phyloP scores from a whole-genome alignment of 2,113 vertebrate species.

The Romanogobio albipinnatus region DNA sequence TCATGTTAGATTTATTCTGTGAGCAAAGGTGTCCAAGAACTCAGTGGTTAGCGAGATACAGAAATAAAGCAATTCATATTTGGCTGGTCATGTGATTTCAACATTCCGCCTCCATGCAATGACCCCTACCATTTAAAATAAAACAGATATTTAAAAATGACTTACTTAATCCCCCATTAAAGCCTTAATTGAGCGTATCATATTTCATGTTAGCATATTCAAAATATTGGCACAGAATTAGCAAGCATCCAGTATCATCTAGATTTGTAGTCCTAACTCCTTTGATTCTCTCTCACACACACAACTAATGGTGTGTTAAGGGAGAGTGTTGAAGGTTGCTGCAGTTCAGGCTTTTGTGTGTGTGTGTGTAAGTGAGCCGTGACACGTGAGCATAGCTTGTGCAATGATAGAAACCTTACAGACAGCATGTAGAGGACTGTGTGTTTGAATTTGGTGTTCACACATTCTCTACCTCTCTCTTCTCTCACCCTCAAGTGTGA shows the following conservation, averaged over 20 bases:
- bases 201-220: background rate
- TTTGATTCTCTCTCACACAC: background rate
- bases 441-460: background rate
- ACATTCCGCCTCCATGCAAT: too few relatives aligned
- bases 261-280: background rate
- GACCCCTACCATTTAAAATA: background rate
- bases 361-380: constrained; percentile 9
- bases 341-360: background rate
- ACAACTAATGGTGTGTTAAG: background rate
- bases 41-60: too few relatives aligned
- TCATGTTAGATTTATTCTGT: background rate
- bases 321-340: background rate
- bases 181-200: background rate
- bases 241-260: background rate
- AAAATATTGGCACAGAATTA: background rate
- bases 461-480: background rate
- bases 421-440: background rate
- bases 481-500: constrained; percentile 8
- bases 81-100: background rate
- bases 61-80: background rate
- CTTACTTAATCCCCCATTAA: background rate
- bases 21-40: too few relatives aligned
- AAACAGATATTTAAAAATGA: background rate
- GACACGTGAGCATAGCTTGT: constrained; percentile 30
- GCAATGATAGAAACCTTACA: constrained; percentile 11